A percentile compares a stretch with the other conserved stretches of the same genome.
phyloP scores from a whole-genome alignment of 2,888 invertebrate genomes.

The Marronus borbonicus region DNA sequence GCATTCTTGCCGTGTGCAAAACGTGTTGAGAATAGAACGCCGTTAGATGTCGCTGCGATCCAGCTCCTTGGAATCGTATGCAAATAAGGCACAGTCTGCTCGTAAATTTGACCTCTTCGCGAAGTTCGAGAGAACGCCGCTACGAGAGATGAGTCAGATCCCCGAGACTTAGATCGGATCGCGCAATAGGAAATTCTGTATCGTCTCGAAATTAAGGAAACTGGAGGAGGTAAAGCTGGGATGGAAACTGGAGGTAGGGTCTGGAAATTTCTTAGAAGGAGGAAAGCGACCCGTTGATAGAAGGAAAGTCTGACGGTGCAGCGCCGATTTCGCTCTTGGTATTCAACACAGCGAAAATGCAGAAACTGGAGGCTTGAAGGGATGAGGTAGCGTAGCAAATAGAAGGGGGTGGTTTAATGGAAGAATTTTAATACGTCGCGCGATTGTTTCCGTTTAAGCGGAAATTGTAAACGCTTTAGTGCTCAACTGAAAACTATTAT shows the following conservation, averaged over 20 bases:
- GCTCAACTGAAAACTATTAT: conserved; percentile 3
- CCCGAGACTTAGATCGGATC: not conserved
- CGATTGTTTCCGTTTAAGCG: conserved; percentile 27
- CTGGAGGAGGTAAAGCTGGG: not conserved
- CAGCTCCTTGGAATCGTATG: not conserved
- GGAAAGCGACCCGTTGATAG: not conserved
- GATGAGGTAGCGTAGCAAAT: not conserved
- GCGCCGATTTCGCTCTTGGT: not conserved
- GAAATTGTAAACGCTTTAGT: conserved; percentile 4
- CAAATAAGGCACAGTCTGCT: conserved; percentile 7
- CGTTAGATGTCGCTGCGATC: not conserved
- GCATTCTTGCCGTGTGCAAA: not conserved
- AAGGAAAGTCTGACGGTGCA: not conserved
- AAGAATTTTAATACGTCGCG: conserved; percentile 21
- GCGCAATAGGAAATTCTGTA: conserved; percentile 4
- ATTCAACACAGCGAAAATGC: not conserved
- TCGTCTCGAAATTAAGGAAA: not conserved
- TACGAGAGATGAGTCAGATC: not conserved
- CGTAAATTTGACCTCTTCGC: not conserved
- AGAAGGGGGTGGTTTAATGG: not conserved
- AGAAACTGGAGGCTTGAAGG: not conserved
- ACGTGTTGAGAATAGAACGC: conserved; percentile 5
- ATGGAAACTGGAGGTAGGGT: no score
- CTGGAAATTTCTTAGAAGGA: not conserved
- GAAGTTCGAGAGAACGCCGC: not conserved